Evolutionary conservation across 2,113 vertebrate genomes (phyloP).

Genomic region (Andinoacara biseriatus): DNA sequence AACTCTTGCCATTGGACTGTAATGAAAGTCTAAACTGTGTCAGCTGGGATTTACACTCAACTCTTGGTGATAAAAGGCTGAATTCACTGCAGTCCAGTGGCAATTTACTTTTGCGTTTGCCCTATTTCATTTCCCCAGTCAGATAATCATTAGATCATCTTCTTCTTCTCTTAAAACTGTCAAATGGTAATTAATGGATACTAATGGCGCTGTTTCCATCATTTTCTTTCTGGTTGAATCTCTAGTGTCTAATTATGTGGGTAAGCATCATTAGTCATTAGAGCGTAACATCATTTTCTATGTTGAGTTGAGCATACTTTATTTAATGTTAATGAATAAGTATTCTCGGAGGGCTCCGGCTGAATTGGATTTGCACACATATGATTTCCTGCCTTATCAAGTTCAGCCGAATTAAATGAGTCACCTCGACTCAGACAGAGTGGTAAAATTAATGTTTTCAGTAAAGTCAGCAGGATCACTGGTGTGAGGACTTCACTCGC

Average conservation of each 20-base stretch:
- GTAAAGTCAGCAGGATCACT: neutral
- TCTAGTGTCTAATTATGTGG: conserved; percentile 53
- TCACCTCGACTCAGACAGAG: conserved; percentile 6
- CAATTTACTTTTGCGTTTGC: neutral
- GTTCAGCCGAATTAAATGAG: conserved; percentile 33
- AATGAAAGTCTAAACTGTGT: conserved; percentile 42
- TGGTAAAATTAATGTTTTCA: neutral
- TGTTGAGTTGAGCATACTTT: conserved; percentile 44
- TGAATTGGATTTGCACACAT: conserved; percentile 56
- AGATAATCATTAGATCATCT: conserved; percentile 30
- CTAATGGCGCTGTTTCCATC: conserved; percentile 52
- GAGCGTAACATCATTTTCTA: conserved; percentile 48
- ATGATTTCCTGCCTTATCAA: conserved; percentile 52
- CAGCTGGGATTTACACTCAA: conserved; percentile 20
- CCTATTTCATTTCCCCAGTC: neutral
- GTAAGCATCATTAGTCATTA: conserved; percentile 53
- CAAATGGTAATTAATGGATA: conserved; percentile 62
- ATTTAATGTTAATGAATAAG: conserved; percentile 67
- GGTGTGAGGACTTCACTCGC: neutral
- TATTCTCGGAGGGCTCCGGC: conserved; percentile 40
- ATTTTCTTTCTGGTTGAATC: conserved; percentile 43
- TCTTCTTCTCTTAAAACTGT: conserved; percentile 46
- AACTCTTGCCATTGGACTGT: conserved; percentile 15
- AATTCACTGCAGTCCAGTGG: neutral
- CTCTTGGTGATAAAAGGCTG: neutral